Percentiles rank a stretch among this genome's conserved stretches.
phyloP scores from a whole-genome alignment of 2,888 invertebrate species.

The Ferdinandea cuprea region DNA sequence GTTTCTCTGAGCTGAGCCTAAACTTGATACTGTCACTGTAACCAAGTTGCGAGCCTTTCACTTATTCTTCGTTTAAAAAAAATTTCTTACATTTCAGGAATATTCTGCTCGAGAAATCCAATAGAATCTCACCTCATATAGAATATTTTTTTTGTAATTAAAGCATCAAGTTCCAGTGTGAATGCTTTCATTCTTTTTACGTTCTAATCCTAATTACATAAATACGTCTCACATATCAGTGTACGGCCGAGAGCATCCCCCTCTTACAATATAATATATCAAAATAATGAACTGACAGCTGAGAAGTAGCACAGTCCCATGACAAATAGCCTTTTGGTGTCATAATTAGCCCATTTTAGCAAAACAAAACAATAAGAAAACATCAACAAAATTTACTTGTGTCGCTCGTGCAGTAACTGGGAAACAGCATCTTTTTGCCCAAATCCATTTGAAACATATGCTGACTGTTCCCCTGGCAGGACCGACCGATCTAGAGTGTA shows the following conservation, averaged over 20 bases:
- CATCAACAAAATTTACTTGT: conserved; percentile 49
- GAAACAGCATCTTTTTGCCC: conserved; percentile 64
- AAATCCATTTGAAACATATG: conserved; percentile 62
- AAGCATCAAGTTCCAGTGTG: too few species aligned
- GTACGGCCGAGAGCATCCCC: not conserved
- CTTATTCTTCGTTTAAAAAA: too few species aligned
- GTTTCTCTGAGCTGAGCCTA: too few species aligned
- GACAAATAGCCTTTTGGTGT: conserved; percentile 67
- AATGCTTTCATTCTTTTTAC: not conserved
- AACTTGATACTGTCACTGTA: too few species aligned
- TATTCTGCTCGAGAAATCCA: too few species aligned
- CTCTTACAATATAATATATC: conserved; percentile 7
- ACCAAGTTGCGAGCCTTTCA: too few species aligned
- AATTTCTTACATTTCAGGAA: too few species aligned
- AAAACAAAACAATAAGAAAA: conserved; percentile 52
- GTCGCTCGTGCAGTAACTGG: conserved; percentile 25
- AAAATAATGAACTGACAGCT: conserved; percentile 66
- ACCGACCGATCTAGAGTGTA: not conserved
- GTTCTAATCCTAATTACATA: conserved; percentile 55
- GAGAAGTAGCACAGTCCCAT: conserved; percentile 32
- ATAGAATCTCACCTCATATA: too few species aligned
- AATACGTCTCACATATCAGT: conserved; percentile 49
- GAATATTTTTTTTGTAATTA: too few species aligned
- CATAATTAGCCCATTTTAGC: conserved; percentile 67
- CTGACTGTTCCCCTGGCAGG: conserved; percentile 25